phyloP scores from a whole-genome alignment of 30 jellyfish, hydroid and myxozoan species.

The Catostylus mosaicus region DNA sequence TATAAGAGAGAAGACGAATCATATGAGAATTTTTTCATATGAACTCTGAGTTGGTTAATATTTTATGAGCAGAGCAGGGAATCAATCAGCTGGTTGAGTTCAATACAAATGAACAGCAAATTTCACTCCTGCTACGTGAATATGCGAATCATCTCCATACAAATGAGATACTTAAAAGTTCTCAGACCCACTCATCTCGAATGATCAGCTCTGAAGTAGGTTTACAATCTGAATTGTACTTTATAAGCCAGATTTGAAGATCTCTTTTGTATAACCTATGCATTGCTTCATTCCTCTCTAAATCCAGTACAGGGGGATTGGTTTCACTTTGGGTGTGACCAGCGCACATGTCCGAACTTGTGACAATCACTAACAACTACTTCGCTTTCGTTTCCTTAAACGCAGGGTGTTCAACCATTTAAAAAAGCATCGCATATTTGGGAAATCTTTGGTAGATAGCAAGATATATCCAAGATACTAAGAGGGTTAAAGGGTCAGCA shows the following conservation, averaged over 20 bases:
- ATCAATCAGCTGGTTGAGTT: neutral
- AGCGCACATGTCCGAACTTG: too few relatives aligned
- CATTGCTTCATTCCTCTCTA: neutral
- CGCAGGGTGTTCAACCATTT: too few relatives aligned
- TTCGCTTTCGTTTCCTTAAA: too few relatives aligned
- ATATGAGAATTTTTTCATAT: neutral
- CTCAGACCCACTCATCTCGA: neutral
- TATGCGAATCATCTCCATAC: neutral
- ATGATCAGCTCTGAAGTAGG: neutral
- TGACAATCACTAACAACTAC: too few relatives aligned
- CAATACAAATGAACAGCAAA: neutral
- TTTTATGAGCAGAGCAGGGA: neutral
- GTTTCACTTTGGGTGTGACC: neutral
- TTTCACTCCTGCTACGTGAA: neutral
- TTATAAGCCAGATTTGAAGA: neutral
- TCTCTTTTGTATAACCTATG: neutral
- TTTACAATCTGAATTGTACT: neutral
- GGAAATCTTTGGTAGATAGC: too few relatives aligned
- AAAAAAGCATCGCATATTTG: too few relatives aligned
- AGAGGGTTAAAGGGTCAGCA: too few relatives aligned
- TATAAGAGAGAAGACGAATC: neutral
- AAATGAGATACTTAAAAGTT: conserved; percentile 10
- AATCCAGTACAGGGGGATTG: neutral
- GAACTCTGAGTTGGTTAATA: neutral
- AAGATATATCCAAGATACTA: too few relatives aligned